Base-by-base conservation (phyloP, 2,797 vertebrate genomes). In the Lepilemur ruficaudatus region DNA sequence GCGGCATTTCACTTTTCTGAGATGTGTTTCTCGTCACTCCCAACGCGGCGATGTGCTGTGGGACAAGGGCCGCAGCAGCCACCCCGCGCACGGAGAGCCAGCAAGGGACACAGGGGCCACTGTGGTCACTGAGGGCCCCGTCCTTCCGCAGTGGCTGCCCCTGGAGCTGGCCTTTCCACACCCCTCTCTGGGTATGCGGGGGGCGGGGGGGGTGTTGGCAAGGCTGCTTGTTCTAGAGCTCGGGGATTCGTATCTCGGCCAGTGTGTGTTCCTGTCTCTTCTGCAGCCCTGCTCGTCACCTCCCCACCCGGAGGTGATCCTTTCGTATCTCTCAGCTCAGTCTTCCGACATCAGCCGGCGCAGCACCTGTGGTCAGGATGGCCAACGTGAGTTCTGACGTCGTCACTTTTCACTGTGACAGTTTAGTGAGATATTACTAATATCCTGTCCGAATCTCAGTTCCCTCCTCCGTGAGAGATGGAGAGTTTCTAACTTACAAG, bases 31-130 rank as follows among this genome's bases (percentile, higher is more conserved):
- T 30, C 9, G 7, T 85, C 41, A 28, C 59, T 80, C 7, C 10
- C 5, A 2, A 22, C 8, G 1, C 28, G 11, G 59, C 0, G 0
- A 28, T 22, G 0, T 4, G 1, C 20, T 4, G 2, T 23, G 1
- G n/a, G 11, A 4, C 23, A 15, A 70, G 52, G 72, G 46, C 7
- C 4, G 0, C 11, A 7, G 55, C 30, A 32, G 61, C 30, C 6
- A 1, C 61, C n/a, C 14, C 32, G 17, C 7, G 3, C 30, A n/a
- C 30, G 0, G 30, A 65, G 22, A 65, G 32, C 30, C 61, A 65
- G 61, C 30, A 32, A 3, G 32, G 32, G 32, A 17, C 14, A n/a
- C 30, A 1, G 61, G 17, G 32, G 61, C 61, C 61, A n/a, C 61
- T 32, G 2, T n/a, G 61, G 61, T 65, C 61, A n/a, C 61, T 2